Percentiles rank a stretch among this genome's conserved stretches.
phyloP scores from a whole-genome alignment of 2,113 vertebrate genomes.

The human (Homo sapiens) region DNA sequence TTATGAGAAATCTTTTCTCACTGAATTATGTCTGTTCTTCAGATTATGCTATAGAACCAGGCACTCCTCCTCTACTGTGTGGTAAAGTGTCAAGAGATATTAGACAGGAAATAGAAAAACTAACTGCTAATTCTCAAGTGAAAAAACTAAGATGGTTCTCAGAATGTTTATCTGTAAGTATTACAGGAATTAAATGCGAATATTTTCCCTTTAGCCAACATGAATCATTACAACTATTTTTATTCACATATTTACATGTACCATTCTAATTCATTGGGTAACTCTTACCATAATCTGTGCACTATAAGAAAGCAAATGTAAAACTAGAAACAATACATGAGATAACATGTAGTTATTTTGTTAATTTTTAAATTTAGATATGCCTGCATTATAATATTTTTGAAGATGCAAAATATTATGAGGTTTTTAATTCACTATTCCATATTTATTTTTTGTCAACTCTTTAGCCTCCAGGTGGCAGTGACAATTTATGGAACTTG shows the following conservation, averaged over 20 bases:
- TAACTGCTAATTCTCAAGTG: slow-evolving; percentile 81
- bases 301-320: neutral
- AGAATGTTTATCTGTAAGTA: slow-evolving; percentile 95
- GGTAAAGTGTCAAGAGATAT: slow-evolving; percentile 95
- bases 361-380: neutral
- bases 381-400: neutral
- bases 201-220: neutral
- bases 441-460: neutral
- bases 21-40: slow-evolving; percentile 30
- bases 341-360: neutral
- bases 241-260: neutral
- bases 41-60: slow-evolving; percentile 92
- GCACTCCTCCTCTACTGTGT: slow-evolving; percentile 91
- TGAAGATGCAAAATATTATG: neutral
- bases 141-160: slow-evolving; percentile 97
- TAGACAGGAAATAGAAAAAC: slow-evolving; percentile 96
- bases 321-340: neutral
- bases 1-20: neutral
- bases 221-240: neutral
- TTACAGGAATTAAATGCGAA: neutral
- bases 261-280: neutral
- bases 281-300: neutral
- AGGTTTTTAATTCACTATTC: neutral
- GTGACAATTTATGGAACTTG: slow-evolving; percentile 96
- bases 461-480: slow-evolving; percentile 94